Evolutionary conservation across 2,113 vertebrate species (phyloP), one percentile per base, ranked within the genome.

Genomic region (Anas platyrhynchos): DNA sequence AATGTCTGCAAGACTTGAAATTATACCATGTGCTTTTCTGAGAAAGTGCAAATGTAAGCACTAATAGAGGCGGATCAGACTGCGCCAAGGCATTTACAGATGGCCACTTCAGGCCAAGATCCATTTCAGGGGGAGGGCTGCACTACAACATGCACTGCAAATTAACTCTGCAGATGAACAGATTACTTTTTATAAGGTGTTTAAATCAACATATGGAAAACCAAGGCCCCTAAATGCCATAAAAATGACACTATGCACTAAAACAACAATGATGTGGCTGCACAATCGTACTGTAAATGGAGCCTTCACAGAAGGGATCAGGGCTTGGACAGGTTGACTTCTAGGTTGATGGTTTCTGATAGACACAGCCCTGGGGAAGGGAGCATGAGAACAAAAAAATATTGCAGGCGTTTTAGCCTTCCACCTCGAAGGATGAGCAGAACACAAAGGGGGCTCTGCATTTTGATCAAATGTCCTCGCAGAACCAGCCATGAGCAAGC

Each of bases 11-110:
- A 52, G 50, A 29, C n/a, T 44, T 81, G 86, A 85, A 78, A 83
- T 22, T 52, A 78, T 32, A 58, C 32, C 27, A 6, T 11, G 62
- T 21, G 89, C 89, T 95, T 55, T 93, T 62, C 87, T 91, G 46
- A 90, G 92, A 43, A 88, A 88, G 77, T 9, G n/a, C 46, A 69
- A 36, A 25, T 16, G 78, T 52, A 41, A 95, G 95, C 89, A 77
- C 43, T 17, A 29, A 71, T 11, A 18, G 71, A 27, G 59, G 71
- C 44, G 5, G 10, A n/a, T 46, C 44, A 41, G 83, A 16, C 80
- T 44, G 36, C 31, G 69, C 81, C 73, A 29, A 59, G 72, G 73
- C 6, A 11, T 59, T 48, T 52, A 27, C 38, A 81, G 41, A 18
- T 7, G 48, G 62, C 54, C 8, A 13, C 58, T 85, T 58, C n/a